Evolutionary conservation across 2,113 vertebrate genomes (phyloP).

Genomic region (Orientallactaga bullata): DNA sequence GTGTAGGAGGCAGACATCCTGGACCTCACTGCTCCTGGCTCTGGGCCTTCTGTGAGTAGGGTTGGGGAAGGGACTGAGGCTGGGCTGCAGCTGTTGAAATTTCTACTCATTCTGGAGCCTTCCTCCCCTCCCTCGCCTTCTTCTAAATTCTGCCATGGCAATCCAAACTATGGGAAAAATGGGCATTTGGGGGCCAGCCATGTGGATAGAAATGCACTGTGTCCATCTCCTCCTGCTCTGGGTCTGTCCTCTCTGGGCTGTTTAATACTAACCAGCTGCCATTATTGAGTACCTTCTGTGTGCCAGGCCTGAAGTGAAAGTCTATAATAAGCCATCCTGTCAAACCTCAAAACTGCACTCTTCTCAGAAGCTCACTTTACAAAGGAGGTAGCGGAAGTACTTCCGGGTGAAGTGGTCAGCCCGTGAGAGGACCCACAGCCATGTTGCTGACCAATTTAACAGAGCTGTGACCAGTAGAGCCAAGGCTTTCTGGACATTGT

Average conservation of each 20-base stretch:
- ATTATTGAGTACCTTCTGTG: not conserved
- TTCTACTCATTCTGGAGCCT: not conserved
- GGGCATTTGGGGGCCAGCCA: not conserved
- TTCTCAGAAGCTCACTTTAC: not conserved
- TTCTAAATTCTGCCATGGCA: not conserved
- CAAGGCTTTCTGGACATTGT: not conserved
- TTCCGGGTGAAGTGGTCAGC: fast-evolving
- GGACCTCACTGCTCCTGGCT: not conserved
- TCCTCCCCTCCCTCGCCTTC: not conserved
- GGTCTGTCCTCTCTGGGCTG: not conserved
- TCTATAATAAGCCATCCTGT: not conserved
- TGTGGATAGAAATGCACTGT: not conserved
- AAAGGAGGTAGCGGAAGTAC: not conserved
- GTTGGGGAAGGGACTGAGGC: not conserved
- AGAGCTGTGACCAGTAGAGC: not conserved
- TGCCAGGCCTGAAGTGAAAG: not conserved
- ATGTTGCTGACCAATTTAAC: fast-evolving
- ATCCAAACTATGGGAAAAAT: not conserved
- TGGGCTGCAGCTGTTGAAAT: not conserved
- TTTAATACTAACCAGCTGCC: not conserved
- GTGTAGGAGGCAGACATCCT: not conserved
- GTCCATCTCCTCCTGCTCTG: not conserved
- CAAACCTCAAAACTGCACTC: not conserved
- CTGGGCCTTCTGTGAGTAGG: not conserved
- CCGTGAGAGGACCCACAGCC: not conserved